phyloP scores from a whole-genome alignment of 2,113 vertebrate genomes.

The Columba janthina region DNA sequence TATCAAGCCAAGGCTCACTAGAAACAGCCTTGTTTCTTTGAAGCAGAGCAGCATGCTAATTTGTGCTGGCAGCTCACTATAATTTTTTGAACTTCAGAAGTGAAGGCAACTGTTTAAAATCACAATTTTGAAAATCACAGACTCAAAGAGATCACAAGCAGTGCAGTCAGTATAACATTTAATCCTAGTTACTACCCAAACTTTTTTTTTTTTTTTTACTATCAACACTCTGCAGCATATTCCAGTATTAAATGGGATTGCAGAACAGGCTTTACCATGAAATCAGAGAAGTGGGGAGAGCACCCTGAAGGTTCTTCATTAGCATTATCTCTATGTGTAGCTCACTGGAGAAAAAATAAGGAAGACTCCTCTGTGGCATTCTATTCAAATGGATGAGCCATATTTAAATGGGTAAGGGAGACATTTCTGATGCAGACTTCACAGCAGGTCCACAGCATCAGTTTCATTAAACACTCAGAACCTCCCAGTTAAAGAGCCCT shows the following conservation, averaged over 20 bases:
- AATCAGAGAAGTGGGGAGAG: slow-evolving; percentile 12
- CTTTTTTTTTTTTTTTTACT: background rate
- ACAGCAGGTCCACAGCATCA: background rate
- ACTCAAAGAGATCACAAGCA: background rate
- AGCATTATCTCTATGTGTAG: slow-evolving; percentile 8
- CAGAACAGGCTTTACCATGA: slow-evolving; percentile 25
- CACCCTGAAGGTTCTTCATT: slow-evolving; percentile 14
- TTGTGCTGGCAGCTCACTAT: background rate
- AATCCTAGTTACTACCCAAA: background rate
- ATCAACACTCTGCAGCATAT: background rate
- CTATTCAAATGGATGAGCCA: slow-evolving; percentile 16
- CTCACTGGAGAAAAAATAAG: background rate
- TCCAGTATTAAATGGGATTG: background rate
- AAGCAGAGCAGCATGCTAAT: slow-evolving; percentile 22
- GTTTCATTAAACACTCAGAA: background rate
- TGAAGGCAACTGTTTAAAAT: background rate
- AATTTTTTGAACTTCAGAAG: background rate
- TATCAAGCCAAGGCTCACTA: background rate
- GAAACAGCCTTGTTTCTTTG: slow-evolving; percentile 23
- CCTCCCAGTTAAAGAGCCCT: background rate
- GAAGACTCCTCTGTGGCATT: background rate
- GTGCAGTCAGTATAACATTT: background rate
- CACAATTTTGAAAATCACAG: background rate
- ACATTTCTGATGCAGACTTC: background rate
- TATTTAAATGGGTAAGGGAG: background rate